Evolutionary conservation across 2,888 invertebrate species (phyloP).

Genomic region (Pecten maximus): DNA sequence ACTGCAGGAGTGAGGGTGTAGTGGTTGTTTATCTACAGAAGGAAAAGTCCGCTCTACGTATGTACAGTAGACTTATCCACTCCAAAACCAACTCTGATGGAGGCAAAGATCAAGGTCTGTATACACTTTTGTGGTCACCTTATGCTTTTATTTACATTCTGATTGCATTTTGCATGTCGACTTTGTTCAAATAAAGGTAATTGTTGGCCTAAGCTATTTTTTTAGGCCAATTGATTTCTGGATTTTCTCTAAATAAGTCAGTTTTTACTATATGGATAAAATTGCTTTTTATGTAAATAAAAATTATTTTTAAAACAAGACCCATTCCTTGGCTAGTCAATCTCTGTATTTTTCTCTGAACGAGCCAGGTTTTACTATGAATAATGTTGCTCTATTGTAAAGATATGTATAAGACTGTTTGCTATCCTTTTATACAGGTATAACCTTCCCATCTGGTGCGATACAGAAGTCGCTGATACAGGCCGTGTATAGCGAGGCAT

Average conservation of each 20-base stretch:
- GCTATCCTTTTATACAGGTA: constrained; percentile 73
- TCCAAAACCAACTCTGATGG: constrained; percentile 97
- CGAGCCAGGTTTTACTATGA: neutral
- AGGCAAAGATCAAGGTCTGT: constrained; percentile 90
- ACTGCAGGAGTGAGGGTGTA: constrained; percentile 94
- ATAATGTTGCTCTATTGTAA: neutral
- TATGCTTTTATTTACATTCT: neutral
- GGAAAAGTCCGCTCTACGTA: constrained; percentile 88
- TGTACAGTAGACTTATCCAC: constrained; percentile 93
- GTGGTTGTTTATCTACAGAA: constrained; percentile 92
- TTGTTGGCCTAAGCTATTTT: too few species aligned
- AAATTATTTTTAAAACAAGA: too few species aligned
- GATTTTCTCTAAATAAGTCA: too few species aligned
- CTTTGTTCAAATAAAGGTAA: too few species aligned
- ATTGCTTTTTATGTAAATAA: too few species aligned
- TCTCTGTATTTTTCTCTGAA: too few species aligned
- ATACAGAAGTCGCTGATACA: constrained; percentile 87
- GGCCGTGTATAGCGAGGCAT: constrained; percentile 93
- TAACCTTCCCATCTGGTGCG: constrained; percentile 86
- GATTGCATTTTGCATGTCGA: neutral
- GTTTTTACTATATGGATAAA: too few species aligned
- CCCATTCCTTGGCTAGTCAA: too few species aligned
- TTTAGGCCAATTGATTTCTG: too few species aligned
- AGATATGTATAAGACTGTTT: neutral
- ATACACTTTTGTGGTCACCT: neutral